These are phyloP conservation scores for Tarsius wallacei DNA, from an alignment of 2,797 vertebrate species.

Conservation along the genomic window DNA sequence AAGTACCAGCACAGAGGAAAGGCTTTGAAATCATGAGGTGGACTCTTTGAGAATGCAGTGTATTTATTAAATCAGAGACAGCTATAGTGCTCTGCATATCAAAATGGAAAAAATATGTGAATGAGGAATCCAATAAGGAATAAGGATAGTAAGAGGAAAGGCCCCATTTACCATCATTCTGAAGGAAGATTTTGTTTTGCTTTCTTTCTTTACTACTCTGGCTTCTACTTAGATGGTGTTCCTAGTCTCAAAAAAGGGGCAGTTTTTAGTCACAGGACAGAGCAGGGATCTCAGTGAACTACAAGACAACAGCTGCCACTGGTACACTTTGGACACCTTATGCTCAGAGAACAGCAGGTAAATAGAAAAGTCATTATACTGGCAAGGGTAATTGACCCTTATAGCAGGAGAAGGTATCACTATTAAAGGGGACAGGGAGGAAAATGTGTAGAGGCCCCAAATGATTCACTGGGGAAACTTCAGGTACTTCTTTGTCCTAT, in stretches of 20 bases:
- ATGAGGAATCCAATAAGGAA: not conserved
- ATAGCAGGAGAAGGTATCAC: not conserved
- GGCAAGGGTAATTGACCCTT: not conserved
- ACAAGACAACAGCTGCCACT: not conserved
- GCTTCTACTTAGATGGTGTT: not conserved
- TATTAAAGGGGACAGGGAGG: not conserved
- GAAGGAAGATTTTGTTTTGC: not conserved
- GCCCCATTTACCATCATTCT: not conserved
- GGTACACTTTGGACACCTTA: not conserved
- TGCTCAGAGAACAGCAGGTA: not conserved
- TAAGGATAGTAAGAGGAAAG: no score
- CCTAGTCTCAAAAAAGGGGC: not conserved
- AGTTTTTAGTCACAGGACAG: not conserved
- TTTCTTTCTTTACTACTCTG: not conserved
- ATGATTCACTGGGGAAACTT: not conserved
- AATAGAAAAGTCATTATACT: not conserved
- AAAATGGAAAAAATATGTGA: not conserved
- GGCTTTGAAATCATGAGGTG: not conserved
- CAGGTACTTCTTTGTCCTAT: not conserved
- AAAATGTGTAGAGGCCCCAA: not conserved
- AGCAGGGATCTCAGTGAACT: not conserved
- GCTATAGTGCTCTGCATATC: not conserved
- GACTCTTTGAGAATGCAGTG: not conserved
- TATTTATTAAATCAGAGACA: not conserved
- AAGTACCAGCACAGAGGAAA: not conserved